Base-by-base conservation (phyloP, 1,140 invertebrate genomes). In the Caenorhabditis remanei region DNA sequence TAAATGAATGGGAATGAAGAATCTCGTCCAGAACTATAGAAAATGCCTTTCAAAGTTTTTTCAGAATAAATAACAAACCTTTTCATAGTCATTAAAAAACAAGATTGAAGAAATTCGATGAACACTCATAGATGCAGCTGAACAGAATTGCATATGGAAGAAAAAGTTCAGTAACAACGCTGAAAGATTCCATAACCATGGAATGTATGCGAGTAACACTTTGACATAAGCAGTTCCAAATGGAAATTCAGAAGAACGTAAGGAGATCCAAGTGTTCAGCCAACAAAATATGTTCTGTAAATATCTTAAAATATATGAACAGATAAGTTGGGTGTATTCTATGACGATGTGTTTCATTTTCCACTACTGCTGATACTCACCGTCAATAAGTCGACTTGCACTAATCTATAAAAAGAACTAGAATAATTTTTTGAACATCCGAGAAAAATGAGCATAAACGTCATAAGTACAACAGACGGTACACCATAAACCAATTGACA, bases 141-240 rank as follows among this genome's bases (percentile, higher is more conserved):
- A 43, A 14, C 40, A 46, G 16, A 71, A 71, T n/a, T 71, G 65
- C 65, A 71, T 43, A 71, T 71, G 65, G 8, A 71, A 43, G 16
- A 71, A 43, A 14, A 14, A 71, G 24, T 43, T 71, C 11, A 19
- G 14, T 4, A 71, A 7, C 8, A 71, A 71, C 43, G 19, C 19
- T 1, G 40, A 71, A 16, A 63, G 5, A 63, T 63, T 63, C 61
- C 61, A 63, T 2, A 63, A 11, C n/a, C 61, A 19, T 6, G 61
- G 61, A 13, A 63, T 4, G 24, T 21, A 21, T 21, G 8, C 24
- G 24, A 21, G 4, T 3, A 63, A 21, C 9, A 63, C 24, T 63
- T 4, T 24, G 9, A 63, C 3, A 11, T 63, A 63, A 32, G 5
- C 8, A 0, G 11, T 32, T 2, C 21, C 24, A 8, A 63, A 32